These are phyloP conservation scores for Magallana nippona DNA, from an alignment of 2,888 invertebrate species.

Conservation along the genomic window DNA sequence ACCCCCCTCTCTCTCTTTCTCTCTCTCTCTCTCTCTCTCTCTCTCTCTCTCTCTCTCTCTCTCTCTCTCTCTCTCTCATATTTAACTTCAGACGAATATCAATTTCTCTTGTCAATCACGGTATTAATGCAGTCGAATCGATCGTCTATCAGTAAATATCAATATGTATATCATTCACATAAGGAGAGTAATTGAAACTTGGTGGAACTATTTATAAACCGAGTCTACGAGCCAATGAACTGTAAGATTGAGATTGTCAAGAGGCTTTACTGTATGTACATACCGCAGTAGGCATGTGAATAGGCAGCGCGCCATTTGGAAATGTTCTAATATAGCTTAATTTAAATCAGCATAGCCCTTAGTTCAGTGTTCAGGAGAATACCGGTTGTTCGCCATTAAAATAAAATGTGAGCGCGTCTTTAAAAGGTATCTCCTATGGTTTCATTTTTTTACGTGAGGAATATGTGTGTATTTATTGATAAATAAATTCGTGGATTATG, in stretches of 20 bases:
- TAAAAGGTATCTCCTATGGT: background rate
- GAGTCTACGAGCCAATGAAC: conserved; percentile 13
- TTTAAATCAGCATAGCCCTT: conserved; percentile 1
- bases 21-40: conserved; percentile 13
- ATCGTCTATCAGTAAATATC: conserved; percentile 22
- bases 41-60: background rate
- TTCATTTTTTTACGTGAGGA: background rate
- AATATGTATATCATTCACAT: conserved; percentile 8
- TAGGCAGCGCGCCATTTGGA: conserved; percentile 29
- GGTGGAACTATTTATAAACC: conserved; percentile 25
- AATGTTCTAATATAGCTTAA: conserved; percentile 37
- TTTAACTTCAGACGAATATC: too few relatives aligned
- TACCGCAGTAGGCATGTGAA: background rate
- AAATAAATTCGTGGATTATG: conserved; percentile 27
- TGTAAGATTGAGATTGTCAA: conserved; percentile 17
- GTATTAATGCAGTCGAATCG: background rate
- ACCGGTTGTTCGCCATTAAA: conserved; percentile 7
- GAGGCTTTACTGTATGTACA: background rate
- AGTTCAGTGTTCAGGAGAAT: conserved; percentile 12
- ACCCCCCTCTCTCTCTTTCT: background rate
- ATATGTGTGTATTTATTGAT: background rate
- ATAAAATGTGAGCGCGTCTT: background rate
- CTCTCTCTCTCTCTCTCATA: too few relatives aligned
- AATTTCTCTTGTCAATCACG: background rate
- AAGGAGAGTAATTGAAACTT: conserved; percentile 20